Conservation (phyloP, 2,888 invertebrate species). For the Choreutis nemorana region DNA sequence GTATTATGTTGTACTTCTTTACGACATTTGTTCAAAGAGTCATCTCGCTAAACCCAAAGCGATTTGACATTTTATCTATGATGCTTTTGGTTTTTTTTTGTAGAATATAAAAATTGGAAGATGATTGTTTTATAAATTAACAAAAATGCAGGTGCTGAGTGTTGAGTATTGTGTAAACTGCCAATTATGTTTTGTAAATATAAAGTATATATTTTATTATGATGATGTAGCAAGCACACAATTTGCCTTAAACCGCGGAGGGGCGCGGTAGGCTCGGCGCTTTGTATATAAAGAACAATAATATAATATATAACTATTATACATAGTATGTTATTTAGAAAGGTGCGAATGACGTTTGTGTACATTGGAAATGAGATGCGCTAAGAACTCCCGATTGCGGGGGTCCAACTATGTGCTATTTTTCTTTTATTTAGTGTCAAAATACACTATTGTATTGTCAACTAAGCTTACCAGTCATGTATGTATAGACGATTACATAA, state of each 20-base stretch:
- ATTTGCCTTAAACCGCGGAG: slow-evolving; percentile 40
- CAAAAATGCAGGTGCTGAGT: slow-evolving; percentile 42
- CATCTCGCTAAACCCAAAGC: background rate
- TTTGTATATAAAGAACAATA: slow-evolving; percentile 58
- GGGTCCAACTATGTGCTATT: slow-evolving; percentile 44
- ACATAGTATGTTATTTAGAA: slow-evolving; percentile 58
- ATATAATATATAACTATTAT: slow-evolving; percentile 52
- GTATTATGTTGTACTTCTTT: slow-evolving; percentile 1
- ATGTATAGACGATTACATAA: slow-evolving; percentile 58
- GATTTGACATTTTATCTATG: background rate
- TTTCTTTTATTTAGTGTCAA: slow-evolving; percentile 52
- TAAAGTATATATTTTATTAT: slow-evolving; percentile 40
- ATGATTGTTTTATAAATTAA: slow-evolving; percentile 47
- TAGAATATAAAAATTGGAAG: slow-evolving; percentile 34
- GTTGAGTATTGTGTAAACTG: slow-evolving; percentile 34
- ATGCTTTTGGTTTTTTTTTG: slow-evolving; percentile 18
- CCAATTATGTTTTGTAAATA: slow-evolving; percentile 58
- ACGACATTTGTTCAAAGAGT: background rate
- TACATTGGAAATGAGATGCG: slow-evolving; percentile 33
- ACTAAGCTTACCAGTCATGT: slow-evolving; percentile 65
- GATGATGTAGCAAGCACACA: slow-evolving; percentile 42
- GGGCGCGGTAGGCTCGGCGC: slow-evolving; percentile 40
- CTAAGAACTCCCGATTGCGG: slow-evolving; percentile 21
- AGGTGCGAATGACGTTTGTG: slow-evolving; percentile 49
- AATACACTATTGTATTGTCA: slow-evolving; percentile 55